These are phyloP conservation scores for Ahaetulla prasina DNA, from an alignment of 2,113 vertebrate genomes.

Conservation along the genomic window DNA sequence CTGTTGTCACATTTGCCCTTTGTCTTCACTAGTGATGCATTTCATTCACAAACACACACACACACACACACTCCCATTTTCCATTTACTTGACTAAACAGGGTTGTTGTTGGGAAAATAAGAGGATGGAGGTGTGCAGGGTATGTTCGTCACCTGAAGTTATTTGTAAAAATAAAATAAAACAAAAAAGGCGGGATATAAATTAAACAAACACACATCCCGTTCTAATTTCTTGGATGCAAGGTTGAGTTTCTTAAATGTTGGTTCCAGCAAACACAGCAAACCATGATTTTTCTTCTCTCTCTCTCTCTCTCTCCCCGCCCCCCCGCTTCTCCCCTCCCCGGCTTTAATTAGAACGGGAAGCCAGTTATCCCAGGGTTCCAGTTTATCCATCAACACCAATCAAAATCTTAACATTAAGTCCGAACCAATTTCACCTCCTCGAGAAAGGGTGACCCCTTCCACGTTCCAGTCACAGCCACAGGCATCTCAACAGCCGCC, in stretches of 20 bases:
- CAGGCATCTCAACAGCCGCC: conserved; percentile 61
- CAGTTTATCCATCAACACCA: conserved; percentile 92
- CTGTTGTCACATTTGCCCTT: neutral
- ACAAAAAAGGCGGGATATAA: neutral
- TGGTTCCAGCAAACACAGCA: neutral
- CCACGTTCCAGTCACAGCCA: conserved; percentile 78
- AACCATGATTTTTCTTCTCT: neutral
- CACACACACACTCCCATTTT: neutral
- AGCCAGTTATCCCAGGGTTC: conserved; percentile 97
- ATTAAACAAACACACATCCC: neutral
- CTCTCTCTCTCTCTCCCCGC: no score
- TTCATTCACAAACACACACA: neutral
- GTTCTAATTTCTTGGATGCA: neutral
- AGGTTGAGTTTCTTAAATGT: neutral
- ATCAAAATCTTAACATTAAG: conserved; percentile 95
- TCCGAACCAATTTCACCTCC: conserved; percentile 97
- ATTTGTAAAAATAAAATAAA: neutral
- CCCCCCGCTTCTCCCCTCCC: fast-evolving
- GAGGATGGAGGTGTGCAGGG: neutral
- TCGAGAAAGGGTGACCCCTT: conserved; percentile 87
- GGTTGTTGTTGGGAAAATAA: neutral
- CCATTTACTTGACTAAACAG: neutral
- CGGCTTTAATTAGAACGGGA: conserved; percentile 75
- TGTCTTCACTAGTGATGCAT: neutral
- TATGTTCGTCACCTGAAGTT: neutral